Evolutionary conservation across 2,888 invertebrate species (phyloP).

Genomic region (Thereva nobilitata): DNA sequence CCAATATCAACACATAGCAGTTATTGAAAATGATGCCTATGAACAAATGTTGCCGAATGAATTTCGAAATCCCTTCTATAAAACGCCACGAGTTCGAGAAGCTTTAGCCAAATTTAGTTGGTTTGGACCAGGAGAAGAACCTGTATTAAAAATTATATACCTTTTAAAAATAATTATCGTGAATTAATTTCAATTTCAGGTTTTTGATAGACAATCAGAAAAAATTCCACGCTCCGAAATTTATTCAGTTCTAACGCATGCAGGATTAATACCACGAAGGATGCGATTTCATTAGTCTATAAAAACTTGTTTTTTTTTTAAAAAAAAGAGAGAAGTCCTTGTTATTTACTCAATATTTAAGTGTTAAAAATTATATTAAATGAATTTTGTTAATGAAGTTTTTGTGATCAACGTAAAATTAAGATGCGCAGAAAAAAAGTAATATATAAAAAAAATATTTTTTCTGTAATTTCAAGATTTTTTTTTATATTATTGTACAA

Average conservation of each 20-base stretch:
- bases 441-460: no score
- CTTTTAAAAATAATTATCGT: background rate
- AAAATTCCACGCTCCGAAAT: slow-evolving; percentile 66
- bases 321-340: no score
- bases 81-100: slow-evolving; percentile 63
- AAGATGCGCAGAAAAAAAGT: no score
- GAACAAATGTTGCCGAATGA: slow-evolving; percentile 64
- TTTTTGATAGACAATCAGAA: slow-evolving; percentile 65
- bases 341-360: no score
- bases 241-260: slow-evolving; percentile 67
- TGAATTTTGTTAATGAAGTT: no score
- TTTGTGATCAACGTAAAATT: no score
- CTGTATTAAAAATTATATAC: slow-evolving; percentile 55
- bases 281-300: slow-evolving; percentile 7
- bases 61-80: slow-evolving; percentile 64
- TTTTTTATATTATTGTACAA: no score
- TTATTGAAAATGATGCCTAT: slow-evolving; percentile 62
- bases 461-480: no score
- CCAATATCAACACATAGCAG: slow-evolving; percentile 62
- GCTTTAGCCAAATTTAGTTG: slow-evolving; percentile 64
- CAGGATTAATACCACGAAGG: slow-evolving; percentile 62
- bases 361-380: no score
- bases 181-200: slow-evolving; percentile 53
- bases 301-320: background rate
- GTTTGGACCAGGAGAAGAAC: slow-evolving; percentile 66